These are phyloP conservation scores for Danio aesculapii DNA, from an alignment of 2,797 vertebrate species.

Conservation along the genomic window DNA sequence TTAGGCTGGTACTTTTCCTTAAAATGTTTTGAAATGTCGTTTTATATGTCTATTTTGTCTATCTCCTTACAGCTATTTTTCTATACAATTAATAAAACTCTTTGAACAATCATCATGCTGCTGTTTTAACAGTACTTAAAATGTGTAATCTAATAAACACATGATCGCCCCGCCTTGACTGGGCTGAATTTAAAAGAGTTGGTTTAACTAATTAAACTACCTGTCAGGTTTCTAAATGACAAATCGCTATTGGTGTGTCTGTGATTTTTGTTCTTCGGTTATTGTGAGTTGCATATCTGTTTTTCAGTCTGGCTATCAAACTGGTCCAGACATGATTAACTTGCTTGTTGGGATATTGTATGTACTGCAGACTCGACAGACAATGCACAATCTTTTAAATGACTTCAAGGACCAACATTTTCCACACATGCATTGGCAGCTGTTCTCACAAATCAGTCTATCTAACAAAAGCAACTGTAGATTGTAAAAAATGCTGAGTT, in stretches of 20 bases:
- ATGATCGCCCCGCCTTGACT: background rate
- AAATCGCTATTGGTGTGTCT: conserved; percentile 34
- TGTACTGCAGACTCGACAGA: conserved; percentile 3
- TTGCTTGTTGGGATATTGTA: conserved; percentile 3
- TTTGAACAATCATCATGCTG: background rate
- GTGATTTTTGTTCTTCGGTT: conserved; percentile 22
- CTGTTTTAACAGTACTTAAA: background rate
- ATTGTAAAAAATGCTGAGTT: too few relatives aligned
- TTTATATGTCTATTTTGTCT: background rate
- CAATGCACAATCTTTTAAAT: background rate
- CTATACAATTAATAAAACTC: background rate
- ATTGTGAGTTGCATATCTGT: conserved; percentile 25
- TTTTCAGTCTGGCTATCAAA: conserved; percentile 36
- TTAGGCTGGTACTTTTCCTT: too few relatives aligned
- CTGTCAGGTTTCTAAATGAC: conserved; percentile 34
- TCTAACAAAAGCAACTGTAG: background rate
- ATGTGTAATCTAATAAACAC: background rate
- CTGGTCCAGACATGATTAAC: conserved; percentile 46
- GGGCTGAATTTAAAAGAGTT: background rate
- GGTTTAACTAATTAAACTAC: conserved; percentile 10
- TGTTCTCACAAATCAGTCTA: conserved; percentile 3
- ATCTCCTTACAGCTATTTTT: background rate
- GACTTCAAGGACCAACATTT: background rate
- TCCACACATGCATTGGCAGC: conserved; percentile 11
- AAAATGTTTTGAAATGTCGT: background rate